Base-by-base conservation (phyloP, 2,888 invertebrate genomes). In the Lasioglossum malachurum region DNA sequence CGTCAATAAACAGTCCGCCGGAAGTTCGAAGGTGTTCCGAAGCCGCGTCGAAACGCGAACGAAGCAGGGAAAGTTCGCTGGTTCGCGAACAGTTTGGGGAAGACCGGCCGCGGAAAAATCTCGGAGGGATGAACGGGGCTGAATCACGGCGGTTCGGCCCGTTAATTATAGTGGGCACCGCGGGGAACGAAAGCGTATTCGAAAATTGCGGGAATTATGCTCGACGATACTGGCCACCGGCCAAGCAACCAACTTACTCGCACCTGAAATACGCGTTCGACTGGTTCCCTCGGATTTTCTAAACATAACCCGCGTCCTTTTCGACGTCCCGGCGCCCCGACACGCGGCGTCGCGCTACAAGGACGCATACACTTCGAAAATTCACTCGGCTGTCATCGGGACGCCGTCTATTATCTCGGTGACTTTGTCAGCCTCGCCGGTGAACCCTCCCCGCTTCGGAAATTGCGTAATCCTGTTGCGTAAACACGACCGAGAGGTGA, bases 201-300 rank as follows among this genome's bases (percentile, higher is more conserved):
- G 92, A 91, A 92, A 93, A 93, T 92, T 93, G 75, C 80, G 83
- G 86, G 89, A 91, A 93, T 93, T 92, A 92, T 93, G 89, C 91
- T 88, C 90, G 89, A 85, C 88, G 85, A 83, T 90, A 92, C 91
- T 95, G 95, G 95, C 94, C 85, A 60, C 38, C 49, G 74, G 94
- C 95, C 95, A 95, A 94, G 82, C 88, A 87, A 80, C 86, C 80
- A 81, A 89, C 84, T 87, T 91, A 91, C 86, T 89, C 89, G 89
- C 92, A 94, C 92, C 94, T 94, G 94, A 94, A 94, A 94, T 94
- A 94, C 90, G 89, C 88, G 90, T 89, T 38, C 89, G 91, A 90
- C 89, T 84, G 88, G 91, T 81, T 92, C 91, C 88, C 91, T 87
- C 90, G 84, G 87, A 84, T 83, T 88, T 92, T 94, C 94, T 94